Percentiles rank a stretch among this genome's conserved stretches.
Evolutionary conservation across 2,797 vertebrate genomes (phyloP).

Genomic region (Acipenser ruthenus): DNA sequence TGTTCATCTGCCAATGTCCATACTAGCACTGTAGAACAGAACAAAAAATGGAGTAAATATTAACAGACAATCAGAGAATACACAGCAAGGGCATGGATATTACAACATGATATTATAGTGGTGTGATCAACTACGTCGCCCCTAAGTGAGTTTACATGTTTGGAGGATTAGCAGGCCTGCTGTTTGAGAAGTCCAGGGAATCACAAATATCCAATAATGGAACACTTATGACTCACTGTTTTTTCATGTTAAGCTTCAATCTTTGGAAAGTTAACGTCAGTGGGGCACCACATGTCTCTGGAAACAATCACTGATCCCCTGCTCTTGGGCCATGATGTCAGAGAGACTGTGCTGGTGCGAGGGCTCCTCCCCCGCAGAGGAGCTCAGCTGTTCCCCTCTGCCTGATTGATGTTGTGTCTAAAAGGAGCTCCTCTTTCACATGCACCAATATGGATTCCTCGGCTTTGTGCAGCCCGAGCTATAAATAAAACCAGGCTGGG

Average conservation of each 20-base stretch:
- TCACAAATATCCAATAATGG: too few relatives aligned
- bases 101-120: too few relatives aligned
- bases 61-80: too few relatives aligned
- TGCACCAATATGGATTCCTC: constrained; percentile 60
- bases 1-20: too few relatives aligned
- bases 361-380: constrained; percentile 34
- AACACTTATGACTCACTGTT: too few relatives aligned
- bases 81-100: too few relatives aligned
- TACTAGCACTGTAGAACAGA: too few relatives aligned
- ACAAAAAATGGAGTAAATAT: too few relatives aligned
- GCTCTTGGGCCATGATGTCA: constrained; percentile 22
- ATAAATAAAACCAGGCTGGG: constrained; percentile 72
- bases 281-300: not conserved
- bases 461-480: constrained; percentile 48
- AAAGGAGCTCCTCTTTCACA: constrained; percentile 60
- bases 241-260: not conserved
- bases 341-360: constrained; percentile 22
- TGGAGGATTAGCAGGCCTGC: too few relatives aligned
- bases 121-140: too few relatives aligned
- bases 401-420: constrained; percentile 37
- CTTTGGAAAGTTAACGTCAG: not conserved
- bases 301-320: not conserved
- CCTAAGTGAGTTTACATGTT: too few relatives aligned
- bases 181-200: too few relatives aligned
- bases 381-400: constrained; percentile 64